Evolutionary conservation across 2,797 vertebrate species (phyloP), one percentile per base, ranked within the genome.

Genomic region (Spinibarbus caldwelli): DNA sequence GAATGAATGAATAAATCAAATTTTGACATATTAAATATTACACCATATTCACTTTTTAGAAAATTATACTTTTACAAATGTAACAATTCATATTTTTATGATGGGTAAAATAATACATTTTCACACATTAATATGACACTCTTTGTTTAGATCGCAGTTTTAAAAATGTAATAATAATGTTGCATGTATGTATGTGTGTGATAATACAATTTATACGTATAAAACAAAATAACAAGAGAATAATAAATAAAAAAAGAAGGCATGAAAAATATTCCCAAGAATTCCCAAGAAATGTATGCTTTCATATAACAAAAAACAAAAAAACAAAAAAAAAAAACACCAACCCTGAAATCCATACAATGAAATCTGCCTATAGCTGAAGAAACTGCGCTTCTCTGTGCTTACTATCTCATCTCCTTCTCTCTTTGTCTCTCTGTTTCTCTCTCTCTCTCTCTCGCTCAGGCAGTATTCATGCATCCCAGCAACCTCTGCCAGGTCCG

Each of bases 401-500:
- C 14, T 88, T 83, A 85, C 52, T 88, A 62, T 80, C 0, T 76
- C 59, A 57, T 41, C 34, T 78, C 26, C 54, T 34, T 62, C 36
- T 21, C 59, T 9, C 36, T 14, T 10, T 66, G 1, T 57, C 83
- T 86, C 38, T 78, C 79, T 86, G 21, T 41, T 52, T 66, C 31
- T 83, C 52, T 77, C 8, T 83, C 38, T 70, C 83, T 59, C 83
- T 87, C 38, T 78, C 79, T 85, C n/a, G 14, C 59, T 59, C 71
- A 45, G 34, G 57, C 78, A 71, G 19, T 26, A 21, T 76, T 73
- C 67, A 34, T 83, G 67, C 45, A 83, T 83, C 81, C 84, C 80
- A 76, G 59, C 84, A 86, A 71, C 88, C 92, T 86, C 88, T 91
- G 89, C 92, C 87, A 88, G 87, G 86, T 91, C 92, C 89, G 82